Evolutionary conservation across 1,140 invertebrate genomes (phyloP), one percentile per base, ranked within the genome.

Genomic region (Delia radicum): DNA sequence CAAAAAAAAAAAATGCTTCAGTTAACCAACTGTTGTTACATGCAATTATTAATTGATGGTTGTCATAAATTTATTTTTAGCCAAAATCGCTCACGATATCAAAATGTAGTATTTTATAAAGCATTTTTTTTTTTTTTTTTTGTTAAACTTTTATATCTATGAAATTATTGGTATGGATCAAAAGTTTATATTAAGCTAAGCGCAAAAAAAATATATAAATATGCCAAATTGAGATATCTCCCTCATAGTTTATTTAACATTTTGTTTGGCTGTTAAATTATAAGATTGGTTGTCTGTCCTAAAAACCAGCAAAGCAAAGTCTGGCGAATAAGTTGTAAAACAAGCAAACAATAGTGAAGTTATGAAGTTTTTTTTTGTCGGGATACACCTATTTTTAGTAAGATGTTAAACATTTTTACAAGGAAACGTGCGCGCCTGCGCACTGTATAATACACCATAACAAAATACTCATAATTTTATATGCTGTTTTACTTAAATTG

Each of bases 31-130:
- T 55, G 72, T 18, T 74, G 73, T n/a, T 74, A 55, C 48, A 33
- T 37, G 46, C 73, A 74, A 75, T 75, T 75, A 75, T 75, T 75
- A 75, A 75, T 75, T 75, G 74, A 75, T 31, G 74, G 61, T 75
- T 75, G 74, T 65, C 74, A 75, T 67, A 75, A 75, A 75, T 75
- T 75, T 75, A 48, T 75, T 75, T 75, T 67, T 48, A 75, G 63
- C 73, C 26, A 42, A 74, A 74, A 63, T 61, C 73, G 27, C n/a
- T 10, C 46, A 55, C 73, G 73, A 61, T 62, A 48, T 46, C 73
- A 74, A 74, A 74, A 15, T 74, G 73, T 24, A 21, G 31, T 72
- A 74, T 74, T 63, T 46, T 46, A 74, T 73, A 37, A 29, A 18
- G 26, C 28, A n/a, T 65, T 31, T 31, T 28, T 28, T 65, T n/a